Conservation (phyloP, 2,113 vertebrate genomes). For the human (Homo sapiens) region GRCh38 chr3:13370001-13370500, state of each 20-base stretch:
- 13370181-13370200: background rate
- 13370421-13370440: background rate
- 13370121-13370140: background rate
- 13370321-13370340: background rate
- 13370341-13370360: background rate
- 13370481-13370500: background rate
- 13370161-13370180: background rate
- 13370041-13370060: background rate
- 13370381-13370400: background rate
- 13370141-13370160: background rate
- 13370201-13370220: background rate
- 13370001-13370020: background rate
- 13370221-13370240: background rate
- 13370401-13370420: background rate
- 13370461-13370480: background rate
- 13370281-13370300: background rate
- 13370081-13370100: background rate
- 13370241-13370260: background rate
- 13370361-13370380: background rate
- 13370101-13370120: background rate
- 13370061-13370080: background rate
- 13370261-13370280: background rate
- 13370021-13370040: background rate
- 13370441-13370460: background rate
- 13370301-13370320: background rate